phyloP scores from a whole-genome alignment of 2,797 vertebrate species.

The Hirundo rustica region DNA sequence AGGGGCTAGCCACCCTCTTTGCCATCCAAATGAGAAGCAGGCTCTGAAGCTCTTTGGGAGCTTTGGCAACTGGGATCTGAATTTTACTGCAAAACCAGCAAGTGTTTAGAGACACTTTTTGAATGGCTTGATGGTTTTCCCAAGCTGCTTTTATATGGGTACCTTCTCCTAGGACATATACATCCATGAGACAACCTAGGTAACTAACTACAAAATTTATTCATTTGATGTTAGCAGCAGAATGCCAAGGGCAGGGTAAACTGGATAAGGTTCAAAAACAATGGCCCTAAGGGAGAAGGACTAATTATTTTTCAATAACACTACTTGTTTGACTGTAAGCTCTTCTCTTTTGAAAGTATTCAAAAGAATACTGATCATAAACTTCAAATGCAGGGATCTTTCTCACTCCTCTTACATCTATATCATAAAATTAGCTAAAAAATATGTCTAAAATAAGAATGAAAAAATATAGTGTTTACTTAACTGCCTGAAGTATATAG shows the following conservation, averaged over 20 bases:
- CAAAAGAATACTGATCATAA: not conserved
- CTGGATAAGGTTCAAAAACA: not conserved
- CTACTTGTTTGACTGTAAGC: not conserved
- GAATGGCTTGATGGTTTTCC: not conserved
- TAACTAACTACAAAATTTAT: not conserved
- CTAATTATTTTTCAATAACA: not conserved
- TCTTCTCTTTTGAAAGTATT: not conserved
- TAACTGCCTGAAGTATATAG: not conserved
- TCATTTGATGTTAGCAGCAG: not conserved
- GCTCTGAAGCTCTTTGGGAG: not conserved
- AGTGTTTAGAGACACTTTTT: not conserved
- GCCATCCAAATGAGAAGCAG: not conserved
- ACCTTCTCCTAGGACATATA: not conserved
- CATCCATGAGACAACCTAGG: not conserved
- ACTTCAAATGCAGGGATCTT: not conserved
- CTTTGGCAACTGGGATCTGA: not conserved
- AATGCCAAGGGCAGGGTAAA: not conserved
- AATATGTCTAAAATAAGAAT: not conserved
- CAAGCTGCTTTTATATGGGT: not conserved
- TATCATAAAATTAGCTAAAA: not conserved
- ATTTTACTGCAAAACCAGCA: not conserved
- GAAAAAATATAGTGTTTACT: not conserved
- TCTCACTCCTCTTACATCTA: not conserved
- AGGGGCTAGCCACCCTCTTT: not conserved
- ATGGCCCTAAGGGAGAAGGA: not conserved